phyloP scores from a whole-genome alignment of 37 sponge, comb jelly and placozoan genomes.

The Chondrilla cf. caribensis region DNA sequence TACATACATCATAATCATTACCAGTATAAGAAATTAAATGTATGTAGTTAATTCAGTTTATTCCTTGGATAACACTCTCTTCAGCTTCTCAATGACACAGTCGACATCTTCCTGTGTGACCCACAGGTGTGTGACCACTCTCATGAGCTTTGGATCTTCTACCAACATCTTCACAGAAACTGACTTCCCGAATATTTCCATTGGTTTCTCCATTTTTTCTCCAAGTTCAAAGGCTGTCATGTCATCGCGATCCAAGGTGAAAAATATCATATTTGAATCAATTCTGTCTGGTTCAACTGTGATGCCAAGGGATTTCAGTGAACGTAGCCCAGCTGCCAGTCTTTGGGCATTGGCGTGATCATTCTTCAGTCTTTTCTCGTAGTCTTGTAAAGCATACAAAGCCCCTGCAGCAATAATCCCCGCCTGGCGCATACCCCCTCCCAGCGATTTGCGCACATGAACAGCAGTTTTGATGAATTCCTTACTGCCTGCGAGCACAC shows the following conservation, averaged over 20 bases:
- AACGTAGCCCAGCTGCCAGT: conserved; percentile 40
- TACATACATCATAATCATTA: no score
- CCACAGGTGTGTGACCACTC: background rate
- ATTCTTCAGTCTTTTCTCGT: conserved; percentile 25
- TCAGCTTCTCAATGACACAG: background rate
- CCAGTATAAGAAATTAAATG: no score
- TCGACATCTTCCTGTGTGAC: background rate
- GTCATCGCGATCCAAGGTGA: conserved; percentile 2
- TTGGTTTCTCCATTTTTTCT: conserved; percentile 15
- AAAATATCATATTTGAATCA: conserved; percentile 68
- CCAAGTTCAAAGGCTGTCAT: conserved; percentile 38
- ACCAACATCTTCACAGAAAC: background rate
- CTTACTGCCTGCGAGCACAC: conserved; percentile 59
- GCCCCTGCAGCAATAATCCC: conserved; percentile 84
- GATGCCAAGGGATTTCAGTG: conserved; percentile 45
- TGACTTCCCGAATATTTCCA: background rate
- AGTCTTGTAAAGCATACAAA: conserved; percentile 52
- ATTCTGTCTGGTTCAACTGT: conserved; percentile 32
- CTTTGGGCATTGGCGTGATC: conserved; percentile 70
- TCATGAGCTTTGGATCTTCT: background rate
- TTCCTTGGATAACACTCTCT: no score
- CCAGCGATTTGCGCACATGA: conserved; percentile 60
- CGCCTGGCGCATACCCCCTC: conserved; percentile 77
- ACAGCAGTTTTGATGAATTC: conserved; percentile 51
- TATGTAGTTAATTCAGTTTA: no score